Conservation (phyloP, 2,888 invertebrate species). For the Drosophila buzzatii region DNA sequence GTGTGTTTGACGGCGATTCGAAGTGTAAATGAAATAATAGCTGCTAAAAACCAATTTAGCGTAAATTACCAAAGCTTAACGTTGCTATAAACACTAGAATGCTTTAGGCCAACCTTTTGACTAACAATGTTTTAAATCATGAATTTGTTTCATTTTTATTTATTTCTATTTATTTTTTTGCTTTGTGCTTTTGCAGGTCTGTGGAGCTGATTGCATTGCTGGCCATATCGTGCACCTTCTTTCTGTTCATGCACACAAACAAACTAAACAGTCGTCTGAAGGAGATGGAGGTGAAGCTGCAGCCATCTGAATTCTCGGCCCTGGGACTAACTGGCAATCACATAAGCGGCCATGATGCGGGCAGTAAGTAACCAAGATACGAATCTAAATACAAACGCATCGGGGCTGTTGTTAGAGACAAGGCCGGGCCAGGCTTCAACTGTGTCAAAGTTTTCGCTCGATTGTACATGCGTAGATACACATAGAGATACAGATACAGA, state of each 20-base stretch:
- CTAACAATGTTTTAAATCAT: constrained; percentile 49
- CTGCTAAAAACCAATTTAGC: constrained; percentile 77
- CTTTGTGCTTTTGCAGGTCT: constrained; percentile 89
- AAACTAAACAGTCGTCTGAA: constrained; percentile 92
- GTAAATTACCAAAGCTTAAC: constrained; percentile 72
- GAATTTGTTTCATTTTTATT: neutral
- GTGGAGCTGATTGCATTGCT: constrained; percentile 93
- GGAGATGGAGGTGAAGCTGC: constrained; percentile 92
- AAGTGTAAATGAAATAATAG: constrained; percentile 78
- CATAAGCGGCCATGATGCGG: constrained; percentile 80
- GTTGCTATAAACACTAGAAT: constrained; percentile 38
- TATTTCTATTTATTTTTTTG: constrained; percentile 62
- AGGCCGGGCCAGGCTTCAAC: constrained; percentile 38
- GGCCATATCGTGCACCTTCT: constrained; percentile 93
- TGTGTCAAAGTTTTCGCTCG: constrained; percentile 57
- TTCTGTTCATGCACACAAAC: constrained; percentile 93
- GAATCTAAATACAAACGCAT: constrained; percentile 37
- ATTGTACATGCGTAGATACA: constrained; percentile 33
- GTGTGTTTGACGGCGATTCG: constrained; percentile 65
- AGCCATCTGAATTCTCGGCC: constrained; percentile 87
- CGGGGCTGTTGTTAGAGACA: constrained; percentile 19
- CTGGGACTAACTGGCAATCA: constrained; percentile 85
- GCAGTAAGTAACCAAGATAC: constrained; percentile 81
- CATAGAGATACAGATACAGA: neutral
- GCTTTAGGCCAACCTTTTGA: constrained; percentile 52